Base-by-base conservation (phyloP, 1,140 invertebrate genomes). In the Copidosoma floridanum region DNA sequence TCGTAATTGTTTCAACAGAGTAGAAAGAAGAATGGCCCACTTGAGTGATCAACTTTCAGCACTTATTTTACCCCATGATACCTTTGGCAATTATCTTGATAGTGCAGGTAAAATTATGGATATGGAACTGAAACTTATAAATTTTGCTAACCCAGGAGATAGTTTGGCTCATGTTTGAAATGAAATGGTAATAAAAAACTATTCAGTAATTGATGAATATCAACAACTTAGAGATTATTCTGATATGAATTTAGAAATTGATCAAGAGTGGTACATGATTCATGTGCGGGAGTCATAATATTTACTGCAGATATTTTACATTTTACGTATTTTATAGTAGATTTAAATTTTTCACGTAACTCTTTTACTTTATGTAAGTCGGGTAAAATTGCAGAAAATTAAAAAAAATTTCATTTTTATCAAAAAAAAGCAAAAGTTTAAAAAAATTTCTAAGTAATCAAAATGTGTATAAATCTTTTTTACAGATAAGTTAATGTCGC, bases 61-160 rank as follows among this genome's bases (percentile, higher is more conserved):
- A 51, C 8, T 79, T 7, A 69, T 81, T 48, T 63, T 79, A 27
- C 65, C 66, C 23, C 67, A 78, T 67, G 75, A 81, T 55, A 52
- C 65, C 57, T 78, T 64, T 65, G 75, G 75, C 12, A 67, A 47
- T 38, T 76, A 80, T 72, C 60, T 79, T 20, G 66, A 78, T 64
- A 62, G 51, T 26, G 29, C 58, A 11, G 66, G 69, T 37, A 63
- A 65, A 65, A 77, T 74, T 53, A 68, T 67, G 43, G 69, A 76
- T 64, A 37, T 56, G 44, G 66, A 74, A 32, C 61, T 76, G 21
- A 72, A 72, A 59, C 64, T 63, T 47, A 56, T 67, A 55, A 76
- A 76, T 55, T 75, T 73, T 54, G 37, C 59, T 40, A 52, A 65
- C 37, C 72, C 74, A 55, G 72, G 70, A 29, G 23, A 66, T 50